Conservation (phyloP, 2,113 vertebrate species). For the Brachypteracias leptosomus region DNA sequence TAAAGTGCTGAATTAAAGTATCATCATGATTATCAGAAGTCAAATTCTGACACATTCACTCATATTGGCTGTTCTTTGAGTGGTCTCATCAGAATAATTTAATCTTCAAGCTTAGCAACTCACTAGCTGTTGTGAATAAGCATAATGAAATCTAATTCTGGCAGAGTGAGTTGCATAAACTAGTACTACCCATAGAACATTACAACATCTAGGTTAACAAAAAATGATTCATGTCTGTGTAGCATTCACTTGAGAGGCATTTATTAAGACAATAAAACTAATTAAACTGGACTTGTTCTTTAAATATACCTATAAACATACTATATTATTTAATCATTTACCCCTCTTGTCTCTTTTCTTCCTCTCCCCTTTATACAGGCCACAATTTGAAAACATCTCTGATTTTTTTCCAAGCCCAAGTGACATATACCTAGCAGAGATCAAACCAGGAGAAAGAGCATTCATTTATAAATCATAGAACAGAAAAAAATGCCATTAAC, state of each 20-base stretch:
- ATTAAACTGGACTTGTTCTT: not conserved
- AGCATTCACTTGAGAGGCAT: not conserved
- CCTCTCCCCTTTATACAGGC: not conserved
- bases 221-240: not conserved
- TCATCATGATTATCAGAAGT: not conserved
- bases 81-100: slow-evolving; percentile 4
- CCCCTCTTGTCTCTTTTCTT: not conserved
- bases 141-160: not conserved
- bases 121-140: not conserved
- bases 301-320: not conserved
- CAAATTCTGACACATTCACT: not conserved
- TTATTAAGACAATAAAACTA: not conserved
- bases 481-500: not conserved
- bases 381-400: not conserved
- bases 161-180: not conserved
- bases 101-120: not conserved
- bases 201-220: not conserved
- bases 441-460: not conserved
- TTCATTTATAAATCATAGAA: not conserved
- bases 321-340: not conserved
- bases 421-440: not conserved
- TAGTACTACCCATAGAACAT: not conserved
- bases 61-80: not conserved
- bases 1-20: not conserved
- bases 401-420: not conserved